Percentiles rank a stretch among this genome's conserved stretches.
Evolutionary conservation across 2,888 invertebrate genomes (phyloP).

Genomic region (Thera britannica): DNA sequence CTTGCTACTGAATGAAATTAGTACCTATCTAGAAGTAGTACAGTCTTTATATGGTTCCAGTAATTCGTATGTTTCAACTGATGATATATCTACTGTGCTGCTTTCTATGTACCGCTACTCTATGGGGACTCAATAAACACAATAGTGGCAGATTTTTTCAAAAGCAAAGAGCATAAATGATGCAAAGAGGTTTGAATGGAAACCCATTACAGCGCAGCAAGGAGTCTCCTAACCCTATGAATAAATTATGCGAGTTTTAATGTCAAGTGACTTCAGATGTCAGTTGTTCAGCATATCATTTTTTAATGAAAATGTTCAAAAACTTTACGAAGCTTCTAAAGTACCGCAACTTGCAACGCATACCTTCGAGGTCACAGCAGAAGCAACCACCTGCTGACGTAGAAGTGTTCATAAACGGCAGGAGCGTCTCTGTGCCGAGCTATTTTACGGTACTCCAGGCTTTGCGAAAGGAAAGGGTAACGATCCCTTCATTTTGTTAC

Average conservation of each 20-base stretch:
- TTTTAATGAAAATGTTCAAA: slow-evolving; percentile 55
- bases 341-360: slow-evolving; percentile 29
- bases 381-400: slow-evolving; percentile 32
- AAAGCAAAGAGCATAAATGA: too few species aligned
- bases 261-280: slow-evolving; percentile 8
- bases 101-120: too few species aligned
- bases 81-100: too few species aligned
- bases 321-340: slow-evolving; percentile 48
- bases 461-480: slow-evolving; percentile 56
- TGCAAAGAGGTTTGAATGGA: too few species aligned
- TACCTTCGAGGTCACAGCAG: slow-evolving; percentile 20
- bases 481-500: slow-evolving; percentile 97
- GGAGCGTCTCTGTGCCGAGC: slow-evolving; percentile 94
- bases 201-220: too few species aligned
- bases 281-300: slow-evolving; percentile 13
- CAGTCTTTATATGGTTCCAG: too few species aligned
- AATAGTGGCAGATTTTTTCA: too few species aligned
- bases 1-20: background rate
- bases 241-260: too few species aligned
- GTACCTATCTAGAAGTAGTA: background rate
- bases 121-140: too few species aligned
- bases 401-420: slow-evolving; percentile 97
- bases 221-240: too few species aligned
- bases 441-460: slow-evolving; percentile 96
- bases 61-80: too few species aligned